Base-by-base conservation (phyloP, 1,140 invertebrate genomes). In the Tetramorium simillimum region DNA sequence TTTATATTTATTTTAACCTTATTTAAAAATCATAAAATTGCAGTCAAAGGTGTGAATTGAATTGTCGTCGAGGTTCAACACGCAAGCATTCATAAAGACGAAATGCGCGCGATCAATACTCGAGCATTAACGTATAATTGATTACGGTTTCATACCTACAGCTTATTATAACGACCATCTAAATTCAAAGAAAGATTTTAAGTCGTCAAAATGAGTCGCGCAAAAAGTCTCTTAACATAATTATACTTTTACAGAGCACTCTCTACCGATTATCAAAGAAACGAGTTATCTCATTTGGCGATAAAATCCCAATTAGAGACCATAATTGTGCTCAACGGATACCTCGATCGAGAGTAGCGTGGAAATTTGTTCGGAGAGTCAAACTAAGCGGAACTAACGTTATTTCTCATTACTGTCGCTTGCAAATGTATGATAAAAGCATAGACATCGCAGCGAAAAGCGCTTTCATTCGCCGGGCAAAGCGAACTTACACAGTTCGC, bases 181-280 rank as follows among this genome's bases (percentile, higher is more conserved):
- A 14, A 40, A 28, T 53, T 70, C 37, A 58, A 69, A 51, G 56
- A 40, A 40, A 40, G 14, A 69, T 60, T 72, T 70, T 70, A 58
- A 82, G 56, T 46, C 65, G 18, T 18, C 24, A 49, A 40, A 51
- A 33, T 24, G 43, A 81, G 43, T 37, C 51, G 65, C 28, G 37
- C 18, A 5, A 75, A 5, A 75, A 84, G 58, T 84, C 80, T 84
- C 69, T 84, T 75, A 49, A 84, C 12, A 21, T 33, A 84, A 84
- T 62, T 75, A 58, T 75, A 75, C 69, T 75, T 60, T 60, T 75
- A 60, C 53, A 46, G 5, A 60, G 53, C 14, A 21, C 28, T 60
- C 56, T 43, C 14, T 12, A 46, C 53, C 56, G 18, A 60, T 75
- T 60, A 75, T 2, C 24, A 18, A 75, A 21, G 69, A 73, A 73